A percentile compares a stretch with the other conserved stretches of the same genome.
Conservation (phyloP, 2,888 invertebrate genomes). For the Aphodius sticticus region DNA sequence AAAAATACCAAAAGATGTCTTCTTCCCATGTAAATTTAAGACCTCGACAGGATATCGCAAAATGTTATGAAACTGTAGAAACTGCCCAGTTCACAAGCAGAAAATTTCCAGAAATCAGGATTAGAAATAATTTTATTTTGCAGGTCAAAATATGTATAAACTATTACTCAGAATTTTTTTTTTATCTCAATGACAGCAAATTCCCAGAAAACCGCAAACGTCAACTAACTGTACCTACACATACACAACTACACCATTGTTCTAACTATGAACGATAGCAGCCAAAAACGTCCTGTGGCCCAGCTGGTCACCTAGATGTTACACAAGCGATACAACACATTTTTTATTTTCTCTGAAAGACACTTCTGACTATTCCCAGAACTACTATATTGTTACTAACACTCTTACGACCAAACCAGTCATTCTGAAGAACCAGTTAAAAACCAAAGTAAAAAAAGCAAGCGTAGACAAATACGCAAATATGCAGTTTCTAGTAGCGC, state of each 20-base stretch:
- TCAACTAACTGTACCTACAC: not conserved
- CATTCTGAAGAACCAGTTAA: not conserved
- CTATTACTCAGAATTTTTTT: not conserved
- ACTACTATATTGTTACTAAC: not conserved
- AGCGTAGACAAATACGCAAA: not conserved
- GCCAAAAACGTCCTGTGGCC: not conserved
- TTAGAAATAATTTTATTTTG: no score
- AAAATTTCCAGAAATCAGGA: no score
- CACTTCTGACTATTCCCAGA: not conserved
- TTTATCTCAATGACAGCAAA: not conserved
- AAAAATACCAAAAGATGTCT: no score
- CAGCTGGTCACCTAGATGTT: not conserved
- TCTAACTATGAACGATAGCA: not conserved
- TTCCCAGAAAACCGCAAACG: not conserved
- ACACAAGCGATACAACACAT: not conserved
- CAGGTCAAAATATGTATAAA: no score
- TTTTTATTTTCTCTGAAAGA: not conserved
- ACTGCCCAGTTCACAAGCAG: no score
- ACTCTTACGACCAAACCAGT: not conserved
- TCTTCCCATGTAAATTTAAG: no score
- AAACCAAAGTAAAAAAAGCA: not conserved
- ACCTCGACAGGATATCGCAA: no score
- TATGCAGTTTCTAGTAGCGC: not conserved
- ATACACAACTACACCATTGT: not conserved
- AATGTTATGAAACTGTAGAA: no score